Evolutionary conservation across 2,888 invertebrate species (phyloP).

Genomic region (Lithophane semibrunnea): DNA sequence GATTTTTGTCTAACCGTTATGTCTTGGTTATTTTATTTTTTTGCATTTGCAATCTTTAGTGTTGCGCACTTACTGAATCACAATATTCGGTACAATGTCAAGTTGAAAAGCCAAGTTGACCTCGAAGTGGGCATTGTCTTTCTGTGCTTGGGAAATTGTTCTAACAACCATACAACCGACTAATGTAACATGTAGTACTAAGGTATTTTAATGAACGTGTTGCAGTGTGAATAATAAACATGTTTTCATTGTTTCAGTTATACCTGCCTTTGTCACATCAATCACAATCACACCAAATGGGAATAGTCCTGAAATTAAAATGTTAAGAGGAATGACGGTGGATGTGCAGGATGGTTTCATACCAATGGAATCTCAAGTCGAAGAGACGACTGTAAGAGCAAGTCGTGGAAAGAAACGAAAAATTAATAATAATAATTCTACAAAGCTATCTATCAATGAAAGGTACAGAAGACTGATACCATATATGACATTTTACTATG

Average conservation of each 20-base stretch:
- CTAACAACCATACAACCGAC: slow-evolving; percentile 45
- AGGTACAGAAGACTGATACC: slow-evolving; percentile 95
- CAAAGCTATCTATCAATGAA: slow-evolving; percentile 90
- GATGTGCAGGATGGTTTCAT: slow-evolving; percentile 79
- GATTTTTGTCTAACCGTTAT: background rate
- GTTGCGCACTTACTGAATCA: slow-evolving; percentile 41
- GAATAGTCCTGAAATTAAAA: slow-evolving; percentile 87
- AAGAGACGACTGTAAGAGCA: slow-evolving; percentile 66
- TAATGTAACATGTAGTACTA: slow-evolving; percentile 14
- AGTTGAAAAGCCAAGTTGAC: slow-evolving; percentile 72
- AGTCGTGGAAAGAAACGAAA: slow-evolving; percentile 61
- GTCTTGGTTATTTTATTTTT: slow-evolving; percentile 1
- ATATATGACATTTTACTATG: slow-evolving; percentile 95
- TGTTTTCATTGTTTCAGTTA: slow-evolving; percentile 82
- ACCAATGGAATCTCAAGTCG: slow-evolving; percentile 72
- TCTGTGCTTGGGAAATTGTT: slow-evolving; percentile 70
- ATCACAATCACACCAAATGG: slow-evolving; percentile 89
- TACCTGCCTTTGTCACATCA: slow-evolving; percentile 78
- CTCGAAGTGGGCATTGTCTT: slow-evolving; percentile 73
- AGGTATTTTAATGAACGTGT: slow-evolving; percentile 51
- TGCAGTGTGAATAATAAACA: slow-evolving; percentile 35
- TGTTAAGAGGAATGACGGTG: slow-evolving; percentile 82
- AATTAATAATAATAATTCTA: slow-evolving; percentile 75
- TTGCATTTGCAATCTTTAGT: slow-evolving; percentile 31
- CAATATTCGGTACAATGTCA: slow-evolving; percentile 74